phyloP scores from a whole-genome alignment of 2,113 vertebrate genomes.

The Peucedramus taeniatus region DNA sequence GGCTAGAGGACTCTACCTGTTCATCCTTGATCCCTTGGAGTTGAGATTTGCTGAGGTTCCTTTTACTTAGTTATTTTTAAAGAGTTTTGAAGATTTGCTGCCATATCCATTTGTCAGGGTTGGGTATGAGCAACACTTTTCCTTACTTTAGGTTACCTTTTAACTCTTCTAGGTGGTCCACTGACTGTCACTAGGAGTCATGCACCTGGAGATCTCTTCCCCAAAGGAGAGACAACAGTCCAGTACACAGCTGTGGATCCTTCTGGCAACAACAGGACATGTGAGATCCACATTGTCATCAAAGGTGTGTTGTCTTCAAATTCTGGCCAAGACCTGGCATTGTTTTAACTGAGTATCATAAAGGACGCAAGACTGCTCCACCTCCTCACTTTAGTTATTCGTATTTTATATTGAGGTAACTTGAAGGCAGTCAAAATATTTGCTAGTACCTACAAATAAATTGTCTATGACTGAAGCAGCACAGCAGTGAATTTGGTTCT shows the following conservation, averaged over 20 bases:
- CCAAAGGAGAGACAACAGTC: constrained; percentile 85
- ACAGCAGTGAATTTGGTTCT: neutral
- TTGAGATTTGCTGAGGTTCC: neutral
- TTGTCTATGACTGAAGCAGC: neutral
- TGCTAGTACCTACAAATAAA: neutral
- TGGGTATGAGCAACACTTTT: neutral
- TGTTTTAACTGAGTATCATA: neutral
- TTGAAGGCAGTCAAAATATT: neutral
- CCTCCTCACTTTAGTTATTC: neutral
- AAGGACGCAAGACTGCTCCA: neutral
- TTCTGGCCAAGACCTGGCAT: neutral
- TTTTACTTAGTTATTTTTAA: neutral
- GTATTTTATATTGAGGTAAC: neutral
- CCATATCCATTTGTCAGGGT: neutral
- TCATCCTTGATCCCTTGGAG: neutral
- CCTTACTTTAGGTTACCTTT: neutral
- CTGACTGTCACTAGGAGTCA: constrained; percentile 82
- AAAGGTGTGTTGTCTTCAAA: constrained; percentile 76
- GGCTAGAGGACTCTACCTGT: neutral
- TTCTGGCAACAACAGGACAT: constrained; percentile 90
- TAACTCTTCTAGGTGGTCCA: constrained; percentile 70
- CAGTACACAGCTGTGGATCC: constrained; percentile 85
- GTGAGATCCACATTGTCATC: constrained; percentile 86
- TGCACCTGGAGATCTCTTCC: constrained; percentile 81
- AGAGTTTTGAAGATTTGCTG: neutral